These are phyloP conservation scores for Craniophora ligustri DNA, from an alignment of 2,888 invertebrate species.

Conservation along the genomic window DNA sequence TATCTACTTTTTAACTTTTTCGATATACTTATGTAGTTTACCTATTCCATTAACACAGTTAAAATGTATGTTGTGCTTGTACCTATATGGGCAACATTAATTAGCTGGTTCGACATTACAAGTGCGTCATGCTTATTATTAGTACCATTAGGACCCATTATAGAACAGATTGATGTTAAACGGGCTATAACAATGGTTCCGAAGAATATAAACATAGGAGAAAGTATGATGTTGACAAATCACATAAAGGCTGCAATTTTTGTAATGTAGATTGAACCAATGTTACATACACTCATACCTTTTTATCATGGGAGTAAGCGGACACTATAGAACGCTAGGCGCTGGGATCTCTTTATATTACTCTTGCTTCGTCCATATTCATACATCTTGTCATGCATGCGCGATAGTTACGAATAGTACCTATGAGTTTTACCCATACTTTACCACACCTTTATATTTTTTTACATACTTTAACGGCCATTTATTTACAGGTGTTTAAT, in stretches of 20 bases:
- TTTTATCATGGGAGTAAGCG: too few relatives aligned
- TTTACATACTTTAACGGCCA: slow-evolving; percentile 28
- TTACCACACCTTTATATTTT: too few relatives aligned
- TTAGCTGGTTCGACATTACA: slow-evolving; percentile 35
- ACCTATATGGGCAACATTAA: slow-evolving; percentile 43
- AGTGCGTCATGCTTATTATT: slow-evolving; percentile 46
- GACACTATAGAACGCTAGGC: too few relatives aligned
- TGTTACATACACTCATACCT: too few relatives aligned
- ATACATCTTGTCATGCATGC: too few relatives aligned
- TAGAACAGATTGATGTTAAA: slow-evolving; percentile 8
- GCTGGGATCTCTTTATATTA: too few relatives aligned
- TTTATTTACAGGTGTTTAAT: slow-evolving; percentile 39
- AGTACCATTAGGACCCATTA: slow-evolving; percentile 38
- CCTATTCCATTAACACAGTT: slow-evolving; percentile 53
- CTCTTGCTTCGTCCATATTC: too few relatives aligned
- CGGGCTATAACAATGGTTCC: not conserved
- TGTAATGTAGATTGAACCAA: too few relatives aligned
- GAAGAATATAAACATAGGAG: too few relatives aligned
- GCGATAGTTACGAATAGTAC: too few relatives aligned
- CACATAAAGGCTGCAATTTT: not conserved
- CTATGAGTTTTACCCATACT: too few relatives aligned
- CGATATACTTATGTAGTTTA: too few relatives aligned
- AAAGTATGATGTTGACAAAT: not conserved
- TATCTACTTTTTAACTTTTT: slow-evolving; percentile 38
- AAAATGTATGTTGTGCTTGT: slow-evolving; percentile 34